A percentile compares a stretch with the other conserved stretches of the same genome.
These are phyloP conservation scores for Hormiphora californensis DNA, from an alignment of 37 sponge, comb jelly and placozoan species.

Conservation along the genomic window DNA sequence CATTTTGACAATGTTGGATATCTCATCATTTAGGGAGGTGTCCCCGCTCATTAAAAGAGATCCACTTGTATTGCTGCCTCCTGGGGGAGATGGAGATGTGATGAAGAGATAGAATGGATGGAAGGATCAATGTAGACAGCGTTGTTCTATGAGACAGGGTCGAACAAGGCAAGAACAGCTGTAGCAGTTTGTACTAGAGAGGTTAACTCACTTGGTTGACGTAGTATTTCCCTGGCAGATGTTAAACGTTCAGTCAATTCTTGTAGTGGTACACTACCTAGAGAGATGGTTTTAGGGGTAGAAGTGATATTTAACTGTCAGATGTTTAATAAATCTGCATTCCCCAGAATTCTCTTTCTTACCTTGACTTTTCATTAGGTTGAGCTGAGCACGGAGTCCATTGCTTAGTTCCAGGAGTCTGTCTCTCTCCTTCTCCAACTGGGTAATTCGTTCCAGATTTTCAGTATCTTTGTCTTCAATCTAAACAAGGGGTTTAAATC, in stretches of 20 bases:
- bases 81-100: too few species aligned
- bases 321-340: neutral
- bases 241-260: neutral
- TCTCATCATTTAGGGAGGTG: slow-evolving; percentile 24
- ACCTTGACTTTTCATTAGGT: neutral
- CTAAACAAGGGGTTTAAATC: too few species aligned
- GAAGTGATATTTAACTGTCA: too few species aligned
- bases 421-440: slow-evolving; percentile 21
- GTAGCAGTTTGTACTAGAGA: neutral
- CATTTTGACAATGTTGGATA: slow-evolving; percentile 27
- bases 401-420: slow-evolving; percentile 47
- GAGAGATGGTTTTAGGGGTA: too few species aligned
- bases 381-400: neutral
- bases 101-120: too few species aligned
- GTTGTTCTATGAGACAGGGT: neutral
- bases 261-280: neutral
- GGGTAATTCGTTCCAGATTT: too few species aligned
- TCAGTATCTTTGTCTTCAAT: too few species aligned
- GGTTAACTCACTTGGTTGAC: neutral
- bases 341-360: neutral
- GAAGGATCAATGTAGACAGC: too few species aligned
- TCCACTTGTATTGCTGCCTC: too few species aligned
- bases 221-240: neutral
- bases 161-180: too few species aligned
- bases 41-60: slow-evolving; percentile 55